phyloP scores from a whole-genome alignment of 2,797 vertebrate genomes.

The Pteropus rufus region DNA sequence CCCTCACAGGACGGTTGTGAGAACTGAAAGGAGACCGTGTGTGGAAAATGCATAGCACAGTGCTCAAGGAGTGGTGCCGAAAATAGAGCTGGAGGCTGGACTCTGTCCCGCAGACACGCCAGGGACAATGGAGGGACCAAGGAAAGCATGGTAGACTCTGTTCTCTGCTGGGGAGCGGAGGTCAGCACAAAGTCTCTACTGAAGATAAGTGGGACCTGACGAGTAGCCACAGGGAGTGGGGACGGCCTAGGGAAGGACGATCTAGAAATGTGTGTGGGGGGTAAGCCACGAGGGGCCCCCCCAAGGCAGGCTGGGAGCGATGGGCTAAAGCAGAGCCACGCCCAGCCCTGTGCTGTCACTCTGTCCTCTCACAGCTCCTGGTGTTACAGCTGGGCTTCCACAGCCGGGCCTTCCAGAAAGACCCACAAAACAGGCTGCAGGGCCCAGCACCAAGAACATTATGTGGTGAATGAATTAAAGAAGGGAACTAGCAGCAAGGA shows the following conservation, averaged over 20 bases:
- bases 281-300: neutral
- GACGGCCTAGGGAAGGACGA: neutral
- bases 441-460: neutral
- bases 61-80: neutral
- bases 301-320: neutral
- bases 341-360: neutral
- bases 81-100: neutral
- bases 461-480: neutral
- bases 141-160: neutral
- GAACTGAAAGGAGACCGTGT: neutral
- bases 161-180: neutral
- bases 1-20: neutral
- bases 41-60: neutral
- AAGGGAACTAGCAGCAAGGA: neutral
- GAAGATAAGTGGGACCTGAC: neutral
- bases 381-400: neutral
- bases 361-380: neutral
- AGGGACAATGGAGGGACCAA: neutral
- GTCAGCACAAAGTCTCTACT: neutral
- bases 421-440: neutral
- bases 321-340: fast-evolving
- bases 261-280: neutral
- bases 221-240: neutral
- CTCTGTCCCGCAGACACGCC: neutral
- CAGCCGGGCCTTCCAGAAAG: neutral